phyloP scores from a whole-genome alignment of 92 coral and sea anemone genomes.

The Parazoanthus darwini region DNA sequence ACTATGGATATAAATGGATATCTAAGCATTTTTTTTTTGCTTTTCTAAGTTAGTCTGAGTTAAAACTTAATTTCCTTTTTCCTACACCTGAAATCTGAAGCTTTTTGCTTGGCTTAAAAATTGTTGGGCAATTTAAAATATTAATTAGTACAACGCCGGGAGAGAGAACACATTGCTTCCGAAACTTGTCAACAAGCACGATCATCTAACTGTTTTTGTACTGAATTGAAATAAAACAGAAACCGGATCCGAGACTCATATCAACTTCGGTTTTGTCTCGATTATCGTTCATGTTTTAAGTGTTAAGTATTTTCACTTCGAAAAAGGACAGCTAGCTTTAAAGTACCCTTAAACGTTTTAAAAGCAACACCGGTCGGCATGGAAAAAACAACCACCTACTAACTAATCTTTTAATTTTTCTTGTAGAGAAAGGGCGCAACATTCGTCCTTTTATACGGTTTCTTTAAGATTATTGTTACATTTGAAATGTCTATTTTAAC shows the following conservation, averaged over 20 bases:
- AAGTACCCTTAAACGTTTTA: too few species aligned
- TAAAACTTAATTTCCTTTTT: neutral
- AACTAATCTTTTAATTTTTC: neutral
- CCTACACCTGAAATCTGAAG: neutral
- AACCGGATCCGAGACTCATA: too few species aligned
- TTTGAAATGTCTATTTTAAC: too few species aligned
- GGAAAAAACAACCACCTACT: too few species aligned
- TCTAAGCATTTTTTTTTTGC: too few species aligned
- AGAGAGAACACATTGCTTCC: neutral
- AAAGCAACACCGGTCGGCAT: too few species aligned
- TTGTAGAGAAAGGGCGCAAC: neutral
- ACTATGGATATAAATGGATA: too few species aligned
- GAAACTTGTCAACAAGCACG: neutral
- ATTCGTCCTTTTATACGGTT: too few species aligned
- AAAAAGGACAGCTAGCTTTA: neutral
- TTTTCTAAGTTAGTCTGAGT: neutral
- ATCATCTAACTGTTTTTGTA: neutral
- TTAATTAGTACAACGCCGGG: neutral
- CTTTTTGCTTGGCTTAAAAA: neutral
- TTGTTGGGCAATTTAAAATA: neutral
- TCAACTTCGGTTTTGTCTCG: neutral
- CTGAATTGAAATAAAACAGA: too few species aligned
- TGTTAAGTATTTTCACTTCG: too few species aligned
- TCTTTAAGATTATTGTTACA: too few species aligned
- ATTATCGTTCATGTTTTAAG: too few species aligned